phyloP scores from a whole-genome alignment of 2,797 vertebrate genomes.

The Eulemur coronatus region DNA sequence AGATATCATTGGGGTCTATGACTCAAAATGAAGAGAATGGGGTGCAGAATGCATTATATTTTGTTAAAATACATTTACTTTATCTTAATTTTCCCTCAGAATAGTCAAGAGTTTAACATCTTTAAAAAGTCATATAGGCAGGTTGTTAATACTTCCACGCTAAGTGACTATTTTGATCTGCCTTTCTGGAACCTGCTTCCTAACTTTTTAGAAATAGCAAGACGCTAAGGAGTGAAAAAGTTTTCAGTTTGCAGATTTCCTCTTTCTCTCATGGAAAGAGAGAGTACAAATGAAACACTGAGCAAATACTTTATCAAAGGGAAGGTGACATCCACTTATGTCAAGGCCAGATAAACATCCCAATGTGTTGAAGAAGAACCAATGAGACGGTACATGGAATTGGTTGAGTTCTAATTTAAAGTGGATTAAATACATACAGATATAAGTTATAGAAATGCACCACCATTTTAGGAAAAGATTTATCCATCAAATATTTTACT shows the following conservation, averaged over 20 bases:
- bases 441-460: not conserved
- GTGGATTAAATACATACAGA: not conserved
- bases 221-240: not conserved
- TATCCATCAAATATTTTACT: not conserved
- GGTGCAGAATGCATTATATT: not conserved
- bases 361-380: not conserved
- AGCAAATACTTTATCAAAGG: not conserved
- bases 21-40: not conserved
- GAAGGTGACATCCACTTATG: not conserved
- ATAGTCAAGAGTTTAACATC: not conserved
- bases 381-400: not conserved
- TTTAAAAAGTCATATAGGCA: not conserved
- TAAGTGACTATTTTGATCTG: not conserved
- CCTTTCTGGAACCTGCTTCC: not conserved
- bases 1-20: not conserved
- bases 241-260: not conserved
- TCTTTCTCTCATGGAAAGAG: not conserved
- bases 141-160: not conserved
- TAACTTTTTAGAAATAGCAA: not conserved
- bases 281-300: not conserved
- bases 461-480: not conserved
- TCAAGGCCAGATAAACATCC: not conserved
- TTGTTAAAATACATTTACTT: not conserved
- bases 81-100: not conserved
- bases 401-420: not conserved